Base-by-base conservation (phyloP, 2,113 vertebrate species). In the Lasiurus cinereus region DNA sequence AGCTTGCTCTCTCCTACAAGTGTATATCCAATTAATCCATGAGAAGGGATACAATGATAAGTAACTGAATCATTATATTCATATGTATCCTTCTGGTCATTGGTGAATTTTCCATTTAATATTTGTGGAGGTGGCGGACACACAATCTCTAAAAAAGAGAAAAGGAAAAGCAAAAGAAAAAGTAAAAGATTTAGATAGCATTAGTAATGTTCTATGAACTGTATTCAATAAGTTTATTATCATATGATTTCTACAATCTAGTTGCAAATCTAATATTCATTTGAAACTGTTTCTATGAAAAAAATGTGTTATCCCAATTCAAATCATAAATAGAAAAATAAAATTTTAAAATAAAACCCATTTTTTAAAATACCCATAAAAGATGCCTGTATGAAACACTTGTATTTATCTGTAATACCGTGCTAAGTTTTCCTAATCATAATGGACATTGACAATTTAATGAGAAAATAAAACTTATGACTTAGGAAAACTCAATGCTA, bases 91-190 rank as follows among this genome's bases (percentile, higher is more conserved):
- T 0, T 1, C 0, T 1, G 24, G 0, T 52, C 90, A 48, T 36
- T 66, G 0, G 16, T 82, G 2, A 95, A 66, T 2, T 0, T 3
- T 64, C 98, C 98, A 0, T 98, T 88, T 80, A 27, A 1, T n/a
- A 98, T 98, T 0, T 0, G 3, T 13, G 83, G 79, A 87, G 91
- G 98, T 5, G 97, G 66, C 5, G 0, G 0, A 95, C 98, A 98
- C 0, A 82, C 14, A 27, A 97, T 62, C 27, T 0, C 98, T 98
- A 94, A 73, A 90, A 84, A 73, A 36, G 18, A 36, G 3, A 8
- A 56, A 56, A 5, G 5, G 1, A 83, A 89, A 88, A 73, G 5
- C 12, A 83, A 56, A 76, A 80, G 39, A 11, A n/a, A 86, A 46
- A 21, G 6, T 27, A 36, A 73, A 86, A 77, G 39, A 59, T 48